Conservation (phyloP, 2,888 invertebrate species). For the Brenthis hecate region DNA sequence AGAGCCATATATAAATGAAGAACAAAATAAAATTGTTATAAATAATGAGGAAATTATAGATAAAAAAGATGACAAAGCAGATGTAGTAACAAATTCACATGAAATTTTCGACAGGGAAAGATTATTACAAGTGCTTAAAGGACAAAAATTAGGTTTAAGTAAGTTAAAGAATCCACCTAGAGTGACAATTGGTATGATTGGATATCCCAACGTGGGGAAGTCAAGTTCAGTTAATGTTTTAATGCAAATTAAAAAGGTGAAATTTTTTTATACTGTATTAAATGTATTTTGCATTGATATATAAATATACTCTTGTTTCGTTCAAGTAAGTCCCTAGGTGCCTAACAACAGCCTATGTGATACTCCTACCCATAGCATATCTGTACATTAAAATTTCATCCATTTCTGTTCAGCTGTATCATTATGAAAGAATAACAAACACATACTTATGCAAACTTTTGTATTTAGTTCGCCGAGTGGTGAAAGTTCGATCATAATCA, state of each 20-base stretch:
- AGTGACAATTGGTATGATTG: conserved; percentile 95
- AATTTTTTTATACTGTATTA: background rate
- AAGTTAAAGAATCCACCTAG: conserved; percentile 76
- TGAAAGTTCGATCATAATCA: no score
- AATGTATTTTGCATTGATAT: no score
- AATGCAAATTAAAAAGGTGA: conserved; percentile 90
- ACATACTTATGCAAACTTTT: no score
- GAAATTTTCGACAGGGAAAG: conserved; percentile 85
- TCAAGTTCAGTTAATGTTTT: conserved; percentile 98
- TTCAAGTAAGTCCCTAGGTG: no score
- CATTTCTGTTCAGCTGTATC: no score
- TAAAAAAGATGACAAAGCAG: conserved; percentile 32
- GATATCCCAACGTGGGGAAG: conserved; percentile 99
- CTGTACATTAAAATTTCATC: no score
- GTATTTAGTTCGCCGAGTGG: no score
- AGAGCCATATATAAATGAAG: conserved; percentile 46
- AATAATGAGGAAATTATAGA: conserved; percentile 31
- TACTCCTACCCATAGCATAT: no score
- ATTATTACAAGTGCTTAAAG: conserved; percentile 87
- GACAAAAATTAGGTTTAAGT: conserved; percentile 60
- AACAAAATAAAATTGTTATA: conserved; percentile 4
- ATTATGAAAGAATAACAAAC: conserved; percentile 40
- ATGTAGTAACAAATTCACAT: conserved; percentile 74
- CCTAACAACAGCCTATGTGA: no score
- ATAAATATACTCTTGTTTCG: no score